A percentile compares a stretch with the other conserved stretches of the same genome.
phyloP scores from a whole-genome alignment of 2,888 invertebrate species.

The Malthinus seriepunctatus region DNA sequence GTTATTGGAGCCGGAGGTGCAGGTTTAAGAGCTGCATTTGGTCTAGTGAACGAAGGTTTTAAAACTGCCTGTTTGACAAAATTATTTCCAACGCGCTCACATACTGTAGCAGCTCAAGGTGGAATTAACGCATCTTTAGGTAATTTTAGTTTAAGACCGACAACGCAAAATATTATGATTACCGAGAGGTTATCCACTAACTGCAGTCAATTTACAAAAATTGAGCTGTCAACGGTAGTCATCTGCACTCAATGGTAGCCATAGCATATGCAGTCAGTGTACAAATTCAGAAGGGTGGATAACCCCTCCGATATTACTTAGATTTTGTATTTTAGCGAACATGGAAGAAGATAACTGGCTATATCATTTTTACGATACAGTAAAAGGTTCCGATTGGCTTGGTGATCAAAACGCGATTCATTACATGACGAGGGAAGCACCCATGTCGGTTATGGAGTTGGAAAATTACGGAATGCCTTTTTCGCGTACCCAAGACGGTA shows the following conservation, averaged over 20 bases:
- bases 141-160: no score
- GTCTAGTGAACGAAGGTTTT: slow-evolving; percentile 93
- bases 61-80: slow-evolving; percentile 97
- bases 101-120: slow-evolving; percentile 98
- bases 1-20: slow-evolving; percentile 98
- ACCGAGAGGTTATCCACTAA: no score
- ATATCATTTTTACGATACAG: slow-evolving; percentile 98
- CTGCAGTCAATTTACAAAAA: no score
- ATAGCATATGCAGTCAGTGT: no score
- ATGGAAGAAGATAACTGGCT: slow-evolving; percentile 97
- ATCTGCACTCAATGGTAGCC: no score
- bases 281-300: no score
- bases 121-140: slow-evolving; percentile 98
- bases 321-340: slow-evolving; percentile 61
- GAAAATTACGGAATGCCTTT: slow-evolving; percentile 98
- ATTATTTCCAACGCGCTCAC: slow-evolving; percentile 96
- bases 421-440: slow-evolving; percentile 94
- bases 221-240: no score
- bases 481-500: slow-evolving; percentile 93
- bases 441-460: slow-evolving; percentile 87
- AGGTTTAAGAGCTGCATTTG: slow-evolving; percentile 95
- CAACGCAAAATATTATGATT: no score
- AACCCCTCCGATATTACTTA: no score
- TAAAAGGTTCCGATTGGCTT: slow-evolving; percentile 98
- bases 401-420: slow-evolving; percentile 98